Percentiles rank a stretch among this genome's conserved stretches.
Evolutionary conservation across 2,888 invertebrate genomes (phyloP).

Genomic region (Sphinx pinastri): DNA sequence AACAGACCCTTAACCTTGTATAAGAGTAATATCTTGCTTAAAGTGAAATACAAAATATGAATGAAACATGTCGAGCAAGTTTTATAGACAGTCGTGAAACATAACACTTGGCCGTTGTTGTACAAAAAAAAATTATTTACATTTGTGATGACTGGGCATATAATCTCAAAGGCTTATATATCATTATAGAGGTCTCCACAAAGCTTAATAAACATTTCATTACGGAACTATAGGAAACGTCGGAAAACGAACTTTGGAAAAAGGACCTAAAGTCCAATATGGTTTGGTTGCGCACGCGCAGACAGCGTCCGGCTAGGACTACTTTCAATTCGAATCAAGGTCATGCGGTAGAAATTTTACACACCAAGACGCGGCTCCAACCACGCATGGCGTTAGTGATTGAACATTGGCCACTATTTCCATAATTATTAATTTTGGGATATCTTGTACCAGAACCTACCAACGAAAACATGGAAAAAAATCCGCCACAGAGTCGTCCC

Average conservation of each 20-base stretch:
- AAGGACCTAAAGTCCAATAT: conserved; percentile 25
- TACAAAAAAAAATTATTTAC: too few species aligned
- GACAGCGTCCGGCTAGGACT: conserved; percentile 56
- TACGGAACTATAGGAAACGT: neutral
- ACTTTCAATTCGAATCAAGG: conserved; percentile 76
- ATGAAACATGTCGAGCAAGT: too few species aligned
- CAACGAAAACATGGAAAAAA: neutral
- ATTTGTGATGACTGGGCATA: neutral
- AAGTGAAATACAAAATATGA: too few species aligned
- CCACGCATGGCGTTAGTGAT: neutral
- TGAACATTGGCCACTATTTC: neutral
- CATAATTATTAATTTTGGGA: too few species aligned
- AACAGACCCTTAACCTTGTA: too few species aligned
- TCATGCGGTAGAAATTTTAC: conserved; percentile 63
- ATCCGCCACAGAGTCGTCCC: too few species aligned
- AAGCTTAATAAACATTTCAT: conserved; percentile 13
- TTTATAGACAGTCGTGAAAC: too few species aligned
- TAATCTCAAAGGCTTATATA: neutral
- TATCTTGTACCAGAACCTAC: too few species aligned
- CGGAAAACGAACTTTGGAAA: conserved; percentile 10
- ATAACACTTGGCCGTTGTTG: too few species aligned
- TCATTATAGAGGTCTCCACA: conserved; percentile 2
- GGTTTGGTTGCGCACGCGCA: conserved; percentile 19
- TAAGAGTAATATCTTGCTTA: too few species aligned
- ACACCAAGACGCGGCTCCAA: conserved; percentile 14